Conservation (phyloP, 1,140 invertebrate species). For the Lanistes nyassanus region DNA sequence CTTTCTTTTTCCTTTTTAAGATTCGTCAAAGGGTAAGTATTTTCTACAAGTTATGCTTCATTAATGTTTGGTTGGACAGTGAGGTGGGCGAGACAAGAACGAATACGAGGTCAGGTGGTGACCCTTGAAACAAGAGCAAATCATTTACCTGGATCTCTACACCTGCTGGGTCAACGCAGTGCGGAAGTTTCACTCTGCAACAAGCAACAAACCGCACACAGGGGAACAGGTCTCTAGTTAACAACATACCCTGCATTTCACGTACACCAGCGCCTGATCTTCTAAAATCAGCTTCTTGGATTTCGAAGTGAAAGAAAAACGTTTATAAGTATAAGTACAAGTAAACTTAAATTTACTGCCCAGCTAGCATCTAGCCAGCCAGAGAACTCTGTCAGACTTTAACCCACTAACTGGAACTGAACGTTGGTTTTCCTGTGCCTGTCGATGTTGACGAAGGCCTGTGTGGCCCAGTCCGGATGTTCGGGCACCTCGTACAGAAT, state of each 20-base stretch:
- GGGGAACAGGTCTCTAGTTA: neutral
- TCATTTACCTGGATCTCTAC: neutral
- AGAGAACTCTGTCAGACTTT: neutral
- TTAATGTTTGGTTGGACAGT: too few relatives aligned
- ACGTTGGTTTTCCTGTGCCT: conserved; percentile 34
- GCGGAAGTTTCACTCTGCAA: neutral
- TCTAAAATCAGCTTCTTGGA: neutral
- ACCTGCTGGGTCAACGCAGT: neutral
- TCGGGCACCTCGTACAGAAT: conserved; percentile 25
- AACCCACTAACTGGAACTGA: conserved; percentile 22
- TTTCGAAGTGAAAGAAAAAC: neutral
- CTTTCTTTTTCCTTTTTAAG: too few relatives aligned
- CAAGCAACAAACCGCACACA: neutral
- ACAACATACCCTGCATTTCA: neutral
- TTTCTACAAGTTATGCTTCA: too few relatives aligned
- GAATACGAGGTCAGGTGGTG: too few relatives aligned
- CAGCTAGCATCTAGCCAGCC: neutral
- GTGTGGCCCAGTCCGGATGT: conserved; percentile 29
- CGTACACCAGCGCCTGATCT: neutral
- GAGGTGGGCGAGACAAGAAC: too few relatives aligned
- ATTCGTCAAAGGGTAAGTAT: too few relatives aligned
- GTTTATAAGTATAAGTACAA: too few relatives aligned
- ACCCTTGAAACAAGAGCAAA: too few relatives aligned
- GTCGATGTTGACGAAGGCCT: conserved; percentile 33
- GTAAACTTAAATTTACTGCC: neutral